Base-by-base conservation (phyloP, 2,113 vertebrate species). In the Xyliphius kryptos region DNA sequence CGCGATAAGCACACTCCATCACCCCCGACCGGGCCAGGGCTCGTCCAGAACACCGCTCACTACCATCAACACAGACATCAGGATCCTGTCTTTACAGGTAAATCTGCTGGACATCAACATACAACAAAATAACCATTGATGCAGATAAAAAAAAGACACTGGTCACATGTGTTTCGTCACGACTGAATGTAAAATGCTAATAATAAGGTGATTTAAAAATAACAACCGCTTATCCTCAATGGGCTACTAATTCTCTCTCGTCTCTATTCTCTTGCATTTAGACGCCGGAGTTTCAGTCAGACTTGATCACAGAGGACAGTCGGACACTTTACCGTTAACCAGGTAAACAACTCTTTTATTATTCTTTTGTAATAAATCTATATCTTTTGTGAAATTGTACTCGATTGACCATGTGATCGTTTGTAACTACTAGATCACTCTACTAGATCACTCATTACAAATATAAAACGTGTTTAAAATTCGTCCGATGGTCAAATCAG, bases 81-180 rank as follows among this genome's bases (percentile, higher is more conserved):
- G 92, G 85, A 92, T 98, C 76, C 80, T 98, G 77, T 95, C 95
- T 32, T 80, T 98, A 89, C 95, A 99, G 96, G 96, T 99, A 87
- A 79, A 61, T 38, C 32, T 14, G 17, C 63, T 47, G 54, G 19
- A 41, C 36, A 9, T 32, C 38, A 6, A 9, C 17, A 22, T n/a
- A 13, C 56, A 46, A 3, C 56, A 32, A 37, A 10, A 37, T 21
- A 6, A 13, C 9, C 7, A 6, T 10, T 6, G 37, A 10, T 6
- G 37, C 40, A n/a, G n/a, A n/a, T n/a, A n/a, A n/a, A n/a, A n/a
- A n/a, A n/a, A n/a, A n/a, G n/a, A n/a, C n/a, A n/a, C n/a, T n/a
- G n/a, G n/a, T n/a, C n/a, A n/a, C n/a, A n/a, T n/a, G n/a, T n/a
- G n/a, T n/a, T n/a, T n/a, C n/a, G n/a, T n/a, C n/a, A n/a, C n/a